Evolutionary conservation across 1,140 invertebrate genomes (phyloP).

Genomic region (Lepidurus arcticus): DNA sequence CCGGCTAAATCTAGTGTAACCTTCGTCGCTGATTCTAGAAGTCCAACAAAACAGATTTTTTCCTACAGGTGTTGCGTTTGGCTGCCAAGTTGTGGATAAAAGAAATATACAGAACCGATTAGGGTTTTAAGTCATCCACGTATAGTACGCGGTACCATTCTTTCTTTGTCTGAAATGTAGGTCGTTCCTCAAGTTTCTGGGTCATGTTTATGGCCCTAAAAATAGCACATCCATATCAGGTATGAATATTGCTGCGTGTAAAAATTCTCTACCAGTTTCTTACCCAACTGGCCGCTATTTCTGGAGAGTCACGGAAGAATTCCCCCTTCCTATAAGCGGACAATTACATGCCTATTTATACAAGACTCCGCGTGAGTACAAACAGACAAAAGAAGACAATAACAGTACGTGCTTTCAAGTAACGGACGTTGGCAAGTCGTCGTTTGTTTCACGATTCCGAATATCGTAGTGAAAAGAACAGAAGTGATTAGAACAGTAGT

Average conservation of each 20-base stretch:
- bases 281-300: not conserved
- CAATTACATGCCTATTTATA: too few relatives aligned
- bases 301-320: not conserved
- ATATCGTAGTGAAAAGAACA: too few relatives aligned
- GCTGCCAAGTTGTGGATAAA: not conserved
- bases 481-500: too few relatives aligned
- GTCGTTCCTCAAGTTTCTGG: not conserved
- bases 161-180: not conserved
- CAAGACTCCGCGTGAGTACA: too few relatives aligned
- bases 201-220: constrained; percentile 12
- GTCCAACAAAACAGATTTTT: not conserved
- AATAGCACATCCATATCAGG: not conserved
- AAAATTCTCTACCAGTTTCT: not conserved
- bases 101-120: not conserved
- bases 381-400: too few relatives aligned
- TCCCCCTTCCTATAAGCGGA: too few relatives aligned
- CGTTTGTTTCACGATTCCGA: too few relatives aligned
- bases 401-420: too few relatives aligned
- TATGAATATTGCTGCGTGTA: not conserved
- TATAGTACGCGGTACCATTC: not conserved
- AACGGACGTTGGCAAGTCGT: too few relatives aligned
- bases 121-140: not conserved
- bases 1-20: constrained; percentile 1
- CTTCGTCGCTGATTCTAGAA: not conserved
- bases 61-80: not conserved